These are phyloP conservation scores for Bursaphelenchus okinawaensis DNA, from an alignment of 2,888 invertebrate species.

Conservation along the genomic window DNA sequence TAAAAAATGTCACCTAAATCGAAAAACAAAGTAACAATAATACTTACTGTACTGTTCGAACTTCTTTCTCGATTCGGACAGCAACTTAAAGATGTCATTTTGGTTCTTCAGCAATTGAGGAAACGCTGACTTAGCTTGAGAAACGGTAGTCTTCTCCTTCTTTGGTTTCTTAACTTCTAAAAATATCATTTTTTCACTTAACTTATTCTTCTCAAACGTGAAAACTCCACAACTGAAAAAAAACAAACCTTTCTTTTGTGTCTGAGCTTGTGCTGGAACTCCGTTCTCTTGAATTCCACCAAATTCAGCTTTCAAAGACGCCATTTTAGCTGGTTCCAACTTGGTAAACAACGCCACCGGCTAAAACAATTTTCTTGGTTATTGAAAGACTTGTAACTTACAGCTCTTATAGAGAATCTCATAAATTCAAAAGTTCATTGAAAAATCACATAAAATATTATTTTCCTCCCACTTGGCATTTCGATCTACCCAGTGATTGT, in stretches of 20 bases:
- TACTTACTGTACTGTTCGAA: neutral
- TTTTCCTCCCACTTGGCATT: neutral
- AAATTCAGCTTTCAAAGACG: conserved; percentile 71
- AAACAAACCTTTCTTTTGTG: conserved; percentile 10
- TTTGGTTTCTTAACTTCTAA: neutral
- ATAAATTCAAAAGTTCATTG: neutral
- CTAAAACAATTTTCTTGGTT: conserved; percentile 53
- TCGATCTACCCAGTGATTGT: neutral
- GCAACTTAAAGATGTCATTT: neutral
- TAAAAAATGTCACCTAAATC: no score
- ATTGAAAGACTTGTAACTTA: neutral
- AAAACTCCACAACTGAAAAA: neutral
- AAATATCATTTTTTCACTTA: neutral
- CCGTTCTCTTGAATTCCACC: conserved; percentile 14
- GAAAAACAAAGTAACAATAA: neutral
- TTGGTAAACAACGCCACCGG: conserved; percentile 82
- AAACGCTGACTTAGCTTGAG: neutral
- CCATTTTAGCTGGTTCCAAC: conserved; percentile 73
- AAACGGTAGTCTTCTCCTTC: neutral
- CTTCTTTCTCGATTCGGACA: neutral
- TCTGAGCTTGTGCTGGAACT: neutral
- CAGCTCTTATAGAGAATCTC: neutral
- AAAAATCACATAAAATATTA: neutral
- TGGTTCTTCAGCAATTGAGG: neutral
- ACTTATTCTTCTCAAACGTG: no score